Evolutionary conservation across 1,140 invertebrate genomes (phyloP), one percentile per base, ranked within the genome.

Genomic region (Drosophila ambigua): DNA sequence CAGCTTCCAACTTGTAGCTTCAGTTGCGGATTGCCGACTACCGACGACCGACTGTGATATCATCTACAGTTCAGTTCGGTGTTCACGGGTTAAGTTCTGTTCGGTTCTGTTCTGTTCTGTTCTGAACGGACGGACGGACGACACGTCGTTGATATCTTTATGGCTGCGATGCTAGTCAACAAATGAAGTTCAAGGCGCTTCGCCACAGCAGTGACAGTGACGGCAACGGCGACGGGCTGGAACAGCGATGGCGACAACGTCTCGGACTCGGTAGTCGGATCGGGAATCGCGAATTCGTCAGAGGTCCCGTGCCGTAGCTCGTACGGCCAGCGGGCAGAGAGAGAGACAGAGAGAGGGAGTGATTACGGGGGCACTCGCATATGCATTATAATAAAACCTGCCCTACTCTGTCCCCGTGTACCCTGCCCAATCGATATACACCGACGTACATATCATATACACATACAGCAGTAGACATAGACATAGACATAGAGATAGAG

Each of bases 131-230:
- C 65, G 66, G 26, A 62, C 68, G n/a, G 35, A 46, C 54, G 44
- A 74, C 55, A 52, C 64, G 74, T 49, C 65, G 24, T 15, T 41
- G 68, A 81, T 82, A 83, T 88, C 71, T 89, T 83, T 88, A 87
- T 89, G 75, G 64, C 50, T 50, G 67, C 79, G 76, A 71, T 79
- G 82, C 82, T 69, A 65, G 71, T 68, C 75, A 80, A 66, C 79
- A 79, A 87, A 88, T 88, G 82, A 87, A 87, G 83, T 87, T 88
- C 83, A 87, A 87, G 83, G 83, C 83, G 53, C 55, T 39, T 63
- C 72, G 49, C 73, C 67, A 69, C 35, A 39, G 11, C 35, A 39
- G 35, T 5, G 35, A 39, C 35, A 61, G 48, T 46, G 35, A 57
- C 43, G 20, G 20, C 20, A 20, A 20, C 20, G 20, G 20, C 20